Percentiles rank a stretch among this genome's conserved stretches.
Conservation (phyloP, 2,113 vertebrate genomes). For the human region DNA sequence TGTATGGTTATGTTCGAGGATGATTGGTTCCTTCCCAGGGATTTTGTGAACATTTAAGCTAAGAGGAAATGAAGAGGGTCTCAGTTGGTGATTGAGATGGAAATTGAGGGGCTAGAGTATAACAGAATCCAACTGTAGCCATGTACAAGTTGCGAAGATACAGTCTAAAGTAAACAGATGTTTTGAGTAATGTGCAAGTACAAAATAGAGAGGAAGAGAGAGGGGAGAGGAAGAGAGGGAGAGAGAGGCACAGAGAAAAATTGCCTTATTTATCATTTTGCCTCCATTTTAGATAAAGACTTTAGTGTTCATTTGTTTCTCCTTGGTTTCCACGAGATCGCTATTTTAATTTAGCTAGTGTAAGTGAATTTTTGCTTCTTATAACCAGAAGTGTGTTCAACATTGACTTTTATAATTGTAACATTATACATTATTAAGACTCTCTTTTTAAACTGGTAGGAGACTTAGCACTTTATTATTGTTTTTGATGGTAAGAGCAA, state of each 20-base stretch:
- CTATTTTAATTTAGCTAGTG: background rate
- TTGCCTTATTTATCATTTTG: background rate
- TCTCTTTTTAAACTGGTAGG: background rate
- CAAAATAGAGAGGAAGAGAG: background rate
- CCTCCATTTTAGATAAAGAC: background rate
- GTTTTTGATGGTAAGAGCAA: background rate
- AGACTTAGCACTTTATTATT: background rate
- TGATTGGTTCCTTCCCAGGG: background rate
- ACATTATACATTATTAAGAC: background rate
- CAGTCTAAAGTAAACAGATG: background rate
- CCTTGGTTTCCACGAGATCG: background rate
- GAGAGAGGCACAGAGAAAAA: background rate
- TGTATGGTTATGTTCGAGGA: background rate
- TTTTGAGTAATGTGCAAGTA: background rate
- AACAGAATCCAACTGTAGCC: background rate
- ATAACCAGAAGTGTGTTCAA: background rate
- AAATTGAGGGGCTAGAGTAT: background rate
- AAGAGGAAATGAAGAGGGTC: background rate
- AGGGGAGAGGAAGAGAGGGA: no score
- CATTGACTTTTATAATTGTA: background rate
- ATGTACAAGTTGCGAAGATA: background rate
- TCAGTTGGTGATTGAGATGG: background rate
- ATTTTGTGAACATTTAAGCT: background rate
- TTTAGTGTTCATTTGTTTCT: background rate
- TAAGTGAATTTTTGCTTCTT: background rate